Conservation (phyloP, 2,113 vertebrate species). For the Otolemur garnettii region DNA sequence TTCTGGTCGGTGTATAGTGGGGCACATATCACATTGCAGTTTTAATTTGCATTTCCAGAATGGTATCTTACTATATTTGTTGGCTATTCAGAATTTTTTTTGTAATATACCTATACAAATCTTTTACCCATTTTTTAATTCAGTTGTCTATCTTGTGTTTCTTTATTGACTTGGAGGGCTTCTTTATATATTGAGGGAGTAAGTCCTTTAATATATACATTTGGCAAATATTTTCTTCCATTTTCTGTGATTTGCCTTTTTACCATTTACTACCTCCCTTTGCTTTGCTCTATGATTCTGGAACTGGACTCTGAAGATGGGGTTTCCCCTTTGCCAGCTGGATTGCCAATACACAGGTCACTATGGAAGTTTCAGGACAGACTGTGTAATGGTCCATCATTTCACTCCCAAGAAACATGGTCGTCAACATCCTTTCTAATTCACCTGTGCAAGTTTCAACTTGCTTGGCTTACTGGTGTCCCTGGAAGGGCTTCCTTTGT, state of each 20-base stretch:
- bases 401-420: too few relatives aligned
- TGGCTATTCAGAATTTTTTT: background rate
- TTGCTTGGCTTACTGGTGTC: too few relatives aligned
- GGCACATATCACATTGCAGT: background rate
- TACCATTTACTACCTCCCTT: constrained; percentile 21
- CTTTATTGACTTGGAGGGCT: background rate
- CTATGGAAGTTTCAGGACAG: too few relatives aligned
- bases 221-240: background rate
- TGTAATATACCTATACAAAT: background rate
- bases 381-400: too few relatives aligned
- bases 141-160: background rate
- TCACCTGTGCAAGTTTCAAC: too few relatives aligned
- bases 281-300: constrained; percentile 29
- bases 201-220: background rate
- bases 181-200: background rate
- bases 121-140: background rate
- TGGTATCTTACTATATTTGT: background rate
- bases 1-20: background rate
- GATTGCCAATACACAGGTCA: too few relatives aligned
- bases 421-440: too few relatives aligned
- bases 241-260: background rate
- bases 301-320: constrained; percentile 1
- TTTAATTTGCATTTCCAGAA: background rate
- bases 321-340: constrained; percentile 2
- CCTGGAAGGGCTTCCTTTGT: too few relatives aligned